Conservation (phyloP, 2,797 vertebrate genomes). For the Eulemur coronatus region DNA sequence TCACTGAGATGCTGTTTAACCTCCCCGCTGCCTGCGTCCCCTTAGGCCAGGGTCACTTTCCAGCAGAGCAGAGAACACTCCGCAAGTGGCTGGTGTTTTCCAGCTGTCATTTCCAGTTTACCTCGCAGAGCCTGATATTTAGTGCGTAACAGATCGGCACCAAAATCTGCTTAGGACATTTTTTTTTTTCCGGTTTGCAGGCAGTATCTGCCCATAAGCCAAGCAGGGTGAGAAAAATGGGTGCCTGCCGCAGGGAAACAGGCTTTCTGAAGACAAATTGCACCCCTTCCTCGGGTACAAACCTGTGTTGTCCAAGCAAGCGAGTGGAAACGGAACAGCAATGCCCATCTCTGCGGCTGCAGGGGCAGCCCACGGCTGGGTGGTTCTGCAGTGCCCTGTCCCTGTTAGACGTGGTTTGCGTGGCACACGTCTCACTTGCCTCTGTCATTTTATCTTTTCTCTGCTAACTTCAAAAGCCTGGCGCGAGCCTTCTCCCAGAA, state of each 20-base stretch:
- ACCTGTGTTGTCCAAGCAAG: neutral
- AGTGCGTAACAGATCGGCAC: constrained; percentile 74
- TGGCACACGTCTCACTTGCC: neutral
- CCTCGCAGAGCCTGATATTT: constrained; percentile 78
- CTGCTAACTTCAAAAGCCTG: neutral
- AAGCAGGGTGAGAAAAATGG: constrained; percentile 35
- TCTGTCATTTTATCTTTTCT: neutral
- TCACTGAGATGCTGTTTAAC: constrained; percentile 69
- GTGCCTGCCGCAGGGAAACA: neutral
- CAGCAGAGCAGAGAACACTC: constrained; percentile 65
- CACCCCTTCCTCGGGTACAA: neutral
- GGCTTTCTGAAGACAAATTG: neutral
- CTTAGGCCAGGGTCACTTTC: constrained; percentile 72
- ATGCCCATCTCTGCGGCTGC: accelerated
- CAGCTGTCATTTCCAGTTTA: constrained; percentile 77
- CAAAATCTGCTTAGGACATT: constrained; percentile 64
- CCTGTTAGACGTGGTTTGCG: neutral
- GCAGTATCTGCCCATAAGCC: constrained; percentile 43
- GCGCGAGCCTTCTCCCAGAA: neutral
- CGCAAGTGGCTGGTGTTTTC: constrained; percentile 69
- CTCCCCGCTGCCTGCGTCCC: constrained; percentile 36
- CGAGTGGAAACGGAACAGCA: accelerated
- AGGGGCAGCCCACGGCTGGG: accelerated
- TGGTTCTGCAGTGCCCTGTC: accelerated
- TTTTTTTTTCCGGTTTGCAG: neutral